Conservation (phyloP, 2,797 vertebrate species). For the Tinamus major region DNA sequence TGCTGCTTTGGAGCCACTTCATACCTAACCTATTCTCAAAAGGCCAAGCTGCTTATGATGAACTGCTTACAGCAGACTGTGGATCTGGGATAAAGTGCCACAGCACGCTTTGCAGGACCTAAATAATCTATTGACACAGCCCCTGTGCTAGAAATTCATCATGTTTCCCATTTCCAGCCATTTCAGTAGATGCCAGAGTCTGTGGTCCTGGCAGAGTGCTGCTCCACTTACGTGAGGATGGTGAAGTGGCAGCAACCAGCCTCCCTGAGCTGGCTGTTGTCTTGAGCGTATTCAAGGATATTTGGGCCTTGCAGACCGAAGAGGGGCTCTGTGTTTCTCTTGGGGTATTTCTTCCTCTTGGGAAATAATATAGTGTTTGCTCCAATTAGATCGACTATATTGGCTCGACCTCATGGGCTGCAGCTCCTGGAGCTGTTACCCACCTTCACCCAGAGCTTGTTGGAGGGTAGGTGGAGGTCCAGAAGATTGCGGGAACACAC, state of each 20-base stretch:
- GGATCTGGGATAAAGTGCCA: neutral
- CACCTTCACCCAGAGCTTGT: neutral
- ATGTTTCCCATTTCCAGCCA: neutral
- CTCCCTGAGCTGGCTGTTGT: neutral
- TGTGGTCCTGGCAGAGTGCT: neutral
- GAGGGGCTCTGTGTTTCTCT: neutral
- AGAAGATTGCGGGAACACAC: neutral
- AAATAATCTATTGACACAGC: neutral
- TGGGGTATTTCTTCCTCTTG: neutral
- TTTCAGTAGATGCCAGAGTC: neutral
- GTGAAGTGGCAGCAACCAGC: neutral
- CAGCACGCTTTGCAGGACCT: neutral
- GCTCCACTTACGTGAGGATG: neutral
- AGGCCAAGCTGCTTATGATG: neutral
- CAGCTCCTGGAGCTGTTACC: neutral
- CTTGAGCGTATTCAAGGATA: neutral
- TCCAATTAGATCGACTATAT: neutral
- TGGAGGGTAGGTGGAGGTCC: neutral
- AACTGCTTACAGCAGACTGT: neutral
- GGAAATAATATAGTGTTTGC: neutral
- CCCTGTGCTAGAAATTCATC: neutral
- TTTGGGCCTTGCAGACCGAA: neutral
- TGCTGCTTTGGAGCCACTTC: neutral
- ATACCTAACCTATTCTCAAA: neutral
- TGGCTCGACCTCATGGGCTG: neutral